phyloP scores from a whole-genome alignment of 2,888 invertebrate species.

The Chydorus sphaericus region DNA sequence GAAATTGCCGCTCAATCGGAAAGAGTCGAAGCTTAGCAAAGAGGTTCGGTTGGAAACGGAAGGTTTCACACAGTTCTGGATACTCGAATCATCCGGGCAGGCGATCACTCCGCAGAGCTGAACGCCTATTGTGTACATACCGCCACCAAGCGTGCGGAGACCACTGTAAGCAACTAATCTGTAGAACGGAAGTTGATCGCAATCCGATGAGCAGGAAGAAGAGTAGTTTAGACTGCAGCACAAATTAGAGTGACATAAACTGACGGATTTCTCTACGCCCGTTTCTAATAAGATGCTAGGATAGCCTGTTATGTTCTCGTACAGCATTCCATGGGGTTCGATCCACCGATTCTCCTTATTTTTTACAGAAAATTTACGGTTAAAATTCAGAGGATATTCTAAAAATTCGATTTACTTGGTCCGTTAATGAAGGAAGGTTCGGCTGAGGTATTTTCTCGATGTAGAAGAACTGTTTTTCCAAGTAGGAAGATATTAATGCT shows the following conservation, averaged over 20 bases:
- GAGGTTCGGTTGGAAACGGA: not conserved
- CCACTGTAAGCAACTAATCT: conserved; percentile 26
- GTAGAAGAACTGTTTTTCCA: too few relatives aligned
- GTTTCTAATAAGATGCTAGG: conserved; percentile 17
- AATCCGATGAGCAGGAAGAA: not conserved
- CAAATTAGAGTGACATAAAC: conserved; percentile 19
- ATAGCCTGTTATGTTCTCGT: conserved; percentile 22
- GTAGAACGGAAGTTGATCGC: conserved; percentile 22
- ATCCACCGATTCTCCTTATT: not conserved
- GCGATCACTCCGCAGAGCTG: conserved; percentile 27
- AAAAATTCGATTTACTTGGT: too few relatives aligned
- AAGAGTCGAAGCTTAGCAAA: conserved; percentile 17
- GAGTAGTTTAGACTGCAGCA: conserved; percentile 21
- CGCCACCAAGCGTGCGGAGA: conserved; percentile 19
- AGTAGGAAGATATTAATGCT: too few relatives aligned
- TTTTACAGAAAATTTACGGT: too few relatives aligned
- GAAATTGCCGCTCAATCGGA: conserved; percentile 16
- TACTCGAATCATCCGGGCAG: conserved; percentile 24
- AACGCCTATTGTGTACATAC: conserved; percentile 19
- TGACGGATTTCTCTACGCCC: not conserved
- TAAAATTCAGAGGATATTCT: too few relatives aligned
- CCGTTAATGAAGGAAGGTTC: too few relatives aligned
- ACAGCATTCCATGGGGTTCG: conserved; percentile 1
- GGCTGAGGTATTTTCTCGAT: too few relatives aligned
- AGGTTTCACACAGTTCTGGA: conserved; percentile 24